phyloP scores from a whole-genome alignment of 2,888 invertebrate genomes.

The Lycia hirtaria region DNA sequence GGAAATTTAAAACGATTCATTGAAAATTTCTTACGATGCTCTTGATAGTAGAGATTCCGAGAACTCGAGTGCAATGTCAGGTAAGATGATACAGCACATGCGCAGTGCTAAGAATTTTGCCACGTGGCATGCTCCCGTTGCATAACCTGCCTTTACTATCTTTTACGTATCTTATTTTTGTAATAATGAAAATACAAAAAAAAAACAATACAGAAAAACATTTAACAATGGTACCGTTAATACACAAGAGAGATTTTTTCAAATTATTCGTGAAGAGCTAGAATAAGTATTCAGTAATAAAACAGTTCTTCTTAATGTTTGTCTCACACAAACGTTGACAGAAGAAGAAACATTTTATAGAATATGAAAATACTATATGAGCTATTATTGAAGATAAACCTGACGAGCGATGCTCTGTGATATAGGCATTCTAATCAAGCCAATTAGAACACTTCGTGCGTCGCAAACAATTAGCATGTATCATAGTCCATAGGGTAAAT shows the following conservation, averaged over 20 bases:
- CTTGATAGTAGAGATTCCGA: conserved; percentile 17
- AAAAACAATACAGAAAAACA: no score
- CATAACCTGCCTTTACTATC: conserved; percentile 65
- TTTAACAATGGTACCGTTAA: no score
- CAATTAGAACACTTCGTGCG: conserved; percentile 53
- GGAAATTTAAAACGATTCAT: background rate
- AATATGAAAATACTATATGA: background rate
- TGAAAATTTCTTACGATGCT: conserved; percentile 2
- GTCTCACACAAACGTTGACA: background rate
- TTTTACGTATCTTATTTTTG: no score
- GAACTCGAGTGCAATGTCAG: conserved; percentile 55
- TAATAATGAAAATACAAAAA: no score
- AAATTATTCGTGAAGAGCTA: no score
- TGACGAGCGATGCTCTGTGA: conserved; percentile 15
- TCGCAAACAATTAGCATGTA: conserved; percentile 53
- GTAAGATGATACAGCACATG: conserved; percentile 61
- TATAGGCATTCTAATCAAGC: conserved; percentile 48
- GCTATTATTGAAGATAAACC: background rate
- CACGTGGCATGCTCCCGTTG: conserved; percentile 78
- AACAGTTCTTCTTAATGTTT: no score
- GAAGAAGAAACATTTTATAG: background rate
- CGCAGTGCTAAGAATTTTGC: conserved; percentile 59
- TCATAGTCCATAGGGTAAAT: conserved; percentile 54
- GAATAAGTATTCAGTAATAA: no score
- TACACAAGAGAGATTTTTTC: no score